phyloP scores from a whole-genome alignment of 2,797 vertebrate genomes.

The Aphelocoma californica region DNA sequence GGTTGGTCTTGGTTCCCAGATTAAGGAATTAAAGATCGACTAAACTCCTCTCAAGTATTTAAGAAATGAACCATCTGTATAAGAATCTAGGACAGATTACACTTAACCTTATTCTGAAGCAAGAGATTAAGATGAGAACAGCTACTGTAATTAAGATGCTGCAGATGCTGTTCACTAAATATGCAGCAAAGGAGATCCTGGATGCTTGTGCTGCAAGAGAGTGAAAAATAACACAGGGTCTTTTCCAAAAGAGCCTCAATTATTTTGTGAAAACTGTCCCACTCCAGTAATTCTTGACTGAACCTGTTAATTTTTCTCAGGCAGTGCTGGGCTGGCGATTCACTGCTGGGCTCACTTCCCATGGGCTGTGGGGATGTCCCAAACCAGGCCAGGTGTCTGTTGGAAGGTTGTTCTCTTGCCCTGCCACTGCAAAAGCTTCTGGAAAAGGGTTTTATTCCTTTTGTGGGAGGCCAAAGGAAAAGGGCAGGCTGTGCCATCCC shows the following conservation, averaged over 20 bases:
- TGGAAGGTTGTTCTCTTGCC: neutral
- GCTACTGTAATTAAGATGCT: slow-evolving; percentile 72
- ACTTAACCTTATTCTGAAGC: slow-evolving; percentile 77
- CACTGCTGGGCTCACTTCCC: neutral
- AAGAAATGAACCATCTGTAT: slow-evolving; percentile 87
- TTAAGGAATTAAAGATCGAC: slow-evolving; percentile 77
- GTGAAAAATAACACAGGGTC: neutral
- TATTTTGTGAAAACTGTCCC: neutral
- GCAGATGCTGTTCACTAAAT: slow-evolving; percentile 69
- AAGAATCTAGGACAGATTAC: slow-evolving; percentile 87
- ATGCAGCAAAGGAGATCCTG: slow-evolving; percentile 5
- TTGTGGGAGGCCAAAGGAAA: neutral
- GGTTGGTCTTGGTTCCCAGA: slow-evolving; percentile 61
- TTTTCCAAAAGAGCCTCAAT: neutral
- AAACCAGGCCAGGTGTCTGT: neutral
- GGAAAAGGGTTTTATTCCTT: neutral
- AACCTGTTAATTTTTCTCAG: neutral
- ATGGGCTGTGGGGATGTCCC: neutral
- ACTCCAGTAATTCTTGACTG: neutral
- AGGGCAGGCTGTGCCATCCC: neutral
- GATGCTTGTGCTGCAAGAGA: neutral
- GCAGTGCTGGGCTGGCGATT: neutral
- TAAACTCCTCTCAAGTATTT: slow-evolving; percentile 84
- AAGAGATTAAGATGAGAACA: slow-evolving; percentile 82
- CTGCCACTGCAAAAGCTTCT: neutral